Percentiles rank a stretch among this genome's conserved stretches.
phyloP scores from a whole-genome alignment of 2,888 invertebrate species.

The Ormyrus nitidulus region DNA sequence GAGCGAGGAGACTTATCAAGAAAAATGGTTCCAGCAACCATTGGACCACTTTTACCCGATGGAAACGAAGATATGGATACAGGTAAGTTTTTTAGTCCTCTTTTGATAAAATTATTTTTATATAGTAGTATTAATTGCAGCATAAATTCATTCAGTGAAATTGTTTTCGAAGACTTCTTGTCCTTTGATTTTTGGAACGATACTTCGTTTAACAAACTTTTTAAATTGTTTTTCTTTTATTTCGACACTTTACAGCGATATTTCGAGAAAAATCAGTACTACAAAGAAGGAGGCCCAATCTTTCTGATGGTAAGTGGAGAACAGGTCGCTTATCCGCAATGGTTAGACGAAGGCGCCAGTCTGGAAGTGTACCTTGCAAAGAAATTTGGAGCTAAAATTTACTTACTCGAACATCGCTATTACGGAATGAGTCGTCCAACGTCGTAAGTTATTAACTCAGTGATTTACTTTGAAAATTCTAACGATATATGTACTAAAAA shows the following conservation, averaged over 20 bases:
- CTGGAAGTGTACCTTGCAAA: constrained; percentile 91
- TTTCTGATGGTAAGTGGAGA: constrained; percentile 97
- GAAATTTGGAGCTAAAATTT: constrained; percentile 87
- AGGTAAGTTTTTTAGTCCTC: constrained; percentile 78
- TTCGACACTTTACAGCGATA: constrained; percentile 80
- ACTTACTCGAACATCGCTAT: constrained; percentile 93
- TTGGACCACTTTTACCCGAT: constrained; percentile 77
- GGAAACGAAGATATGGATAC: constrained; percentile 85
- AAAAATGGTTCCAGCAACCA: background rate
- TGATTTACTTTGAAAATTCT: background rate
- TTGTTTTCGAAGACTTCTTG: no score
- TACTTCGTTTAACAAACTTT: background rate
- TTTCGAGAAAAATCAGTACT: constrained; percentile 85
- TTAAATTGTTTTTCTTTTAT: constrained; percentile 15
- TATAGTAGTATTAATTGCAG: background rate
- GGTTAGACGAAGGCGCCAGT: constrained; percentile 87
- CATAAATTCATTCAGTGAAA: background rate
- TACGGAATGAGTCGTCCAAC: constrained; percentile 96
- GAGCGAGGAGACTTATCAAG: background rate
- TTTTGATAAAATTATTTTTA: background rate
- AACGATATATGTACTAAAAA: background rate
- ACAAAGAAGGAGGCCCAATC: constrained; percentile 84
- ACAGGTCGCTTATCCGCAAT: constrained; percentile 86
- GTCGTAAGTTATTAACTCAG: constrained; percentile 76
- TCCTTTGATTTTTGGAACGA: no score